These are phyloP conservation scores for Platynereis dumerilii DNA, from an alignment of 2,888 invertebrate genomes.

Conservation along the genomic window DNA sequence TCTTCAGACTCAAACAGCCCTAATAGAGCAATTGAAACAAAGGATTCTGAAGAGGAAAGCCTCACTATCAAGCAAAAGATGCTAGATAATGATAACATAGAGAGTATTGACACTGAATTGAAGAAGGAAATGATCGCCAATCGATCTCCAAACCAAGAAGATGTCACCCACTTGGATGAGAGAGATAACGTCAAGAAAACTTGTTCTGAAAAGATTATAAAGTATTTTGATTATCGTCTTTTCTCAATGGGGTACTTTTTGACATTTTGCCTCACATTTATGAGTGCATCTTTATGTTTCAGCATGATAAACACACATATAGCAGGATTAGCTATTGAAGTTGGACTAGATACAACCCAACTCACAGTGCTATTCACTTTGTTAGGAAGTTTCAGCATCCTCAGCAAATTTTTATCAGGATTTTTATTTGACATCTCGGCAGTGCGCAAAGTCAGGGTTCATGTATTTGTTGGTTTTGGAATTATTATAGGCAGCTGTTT, in stretches of 20 bases:
- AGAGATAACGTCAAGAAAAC: too few relatives aligned
- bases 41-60: too few relatives aligned
- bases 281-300: neutral
- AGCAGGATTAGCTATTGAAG: conserved; percentile 13
- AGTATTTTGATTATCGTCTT: conserved; percentile 7
- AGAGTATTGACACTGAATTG: too few relatives aligned
- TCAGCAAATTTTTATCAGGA: conserved; percentile 4
- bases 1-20: too few relatives aligned
- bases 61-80: too few relatives aligned
- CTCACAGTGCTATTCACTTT: conserved; percentile 2
- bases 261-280: neutral
- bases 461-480: conserved; percentile 5
- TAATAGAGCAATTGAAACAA: too few relatives aligned
- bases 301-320: conserved; percentile 13
- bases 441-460: neutral
- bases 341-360: neutral
- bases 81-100: too few relatives aligned
- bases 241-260: neutral
- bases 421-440: conserved; percentile 6
- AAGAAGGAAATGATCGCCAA: too few relatives aligned
- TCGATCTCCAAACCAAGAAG: too few relatives aligned
- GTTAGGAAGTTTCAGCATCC: neutral
- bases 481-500: neutral
- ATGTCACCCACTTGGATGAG: too few relatives aligned
- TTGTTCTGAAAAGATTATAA: neutral